These are phyloP conservation scores for Rallus crepitans DNA, from an alignment of 2,797 vertebrate species.

Conservation along the genomic window DNA sequence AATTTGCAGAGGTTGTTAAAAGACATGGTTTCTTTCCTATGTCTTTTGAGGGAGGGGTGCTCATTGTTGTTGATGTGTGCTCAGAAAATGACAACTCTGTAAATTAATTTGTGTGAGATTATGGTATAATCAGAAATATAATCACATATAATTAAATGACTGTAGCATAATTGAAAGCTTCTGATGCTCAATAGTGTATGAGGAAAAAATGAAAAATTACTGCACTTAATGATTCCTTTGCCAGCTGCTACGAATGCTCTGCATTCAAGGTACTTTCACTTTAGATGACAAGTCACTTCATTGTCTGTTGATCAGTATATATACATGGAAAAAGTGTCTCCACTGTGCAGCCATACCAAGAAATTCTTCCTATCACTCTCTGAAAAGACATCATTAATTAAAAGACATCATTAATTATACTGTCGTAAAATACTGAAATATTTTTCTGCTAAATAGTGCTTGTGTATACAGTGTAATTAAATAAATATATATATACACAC, in stretches of 20 bases:
- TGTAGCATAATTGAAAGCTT: not conserved
- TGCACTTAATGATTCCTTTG: not conserved
- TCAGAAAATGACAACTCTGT: not conserved
- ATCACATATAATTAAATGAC: not conserved
- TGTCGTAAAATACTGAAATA: not conserved
- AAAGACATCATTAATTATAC: not conserved
- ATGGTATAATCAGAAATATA: not conserved
- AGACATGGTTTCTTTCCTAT: not conserved
- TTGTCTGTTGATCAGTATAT: not conserved
- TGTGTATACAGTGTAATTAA: not conserved
- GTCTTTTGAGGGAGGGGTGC: not conserved
- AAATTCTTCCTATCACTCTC: not conserved
- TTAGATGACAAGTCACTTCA: not conserved
- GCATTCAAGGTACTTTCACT: not conserved
- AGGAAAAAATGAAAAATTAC: not conserved
- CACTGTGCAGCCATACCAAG: not conserved
- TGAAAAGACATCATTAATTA: not conserved
- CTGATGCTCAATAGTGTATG: not conserved
- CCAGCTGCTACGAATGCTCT: not conserved
- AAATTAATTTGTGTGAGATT: not conserved
- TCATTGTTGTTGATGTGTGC: rapidly evolving
- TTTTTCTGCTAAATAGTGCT: not conserved
- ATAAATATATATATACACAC: not conserved
- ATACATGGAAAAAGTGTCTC: not conserved
- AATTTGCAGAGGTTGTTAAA: not conserved